Base-by-base conservation (phyloP, 1,140 invertebrate genomes). In the Geopemphigus sp. region DNA sequence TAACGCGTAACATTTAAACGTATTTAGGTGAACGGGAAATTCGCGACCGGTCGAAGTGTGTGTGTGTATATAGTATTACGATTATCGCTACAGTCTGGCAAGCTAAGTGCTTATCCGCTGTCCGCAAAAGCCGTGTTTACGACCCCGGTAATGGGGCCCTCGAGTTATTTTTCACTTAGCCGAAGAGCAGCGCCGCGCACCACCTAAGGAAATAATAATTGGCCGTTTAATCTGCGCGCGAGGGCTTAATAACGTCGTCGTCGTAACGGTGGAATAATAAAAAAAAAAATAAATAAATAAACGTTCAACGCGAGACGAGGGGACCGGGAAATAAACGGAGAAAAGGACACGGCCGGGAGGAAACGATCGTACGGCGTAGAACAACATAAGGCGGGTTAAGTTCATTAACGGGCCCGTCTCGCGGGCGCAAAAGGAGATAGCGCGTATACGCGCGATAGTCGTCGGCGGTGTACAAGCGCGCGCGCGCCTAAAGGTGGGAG, bases 201-300 rank as follows among this genome's bases (percentile, higher is more conserved):
- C 66, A 68, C 57, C 74, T 63, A 78, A 61, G 74, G 74, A 78
- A 78, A 78, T 78, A 78, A 78, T 78, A 78, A 78, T 78, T 78
- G 74, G 74, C 57, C 74, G 74, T 78, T 78, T 78, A 78, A 78
- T 78, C 73, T 63, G 74, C 47, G 57, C 32, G 57, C 32, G 74
- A 1, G 39, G 59, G 56, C 74, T 78, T 63, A 76, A 63, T 63
- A 78, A 26, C 57, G 73, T 11, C 26, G 72, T 15, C 56, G 56
- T 29, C 53, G 53, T 32, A 5, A 39, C 50, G 39, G 56, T 78
- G 63, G 50, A 50, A 63, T 22, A 72, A 50, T 45, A 66, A n/a
- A 17, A 64, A 6, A 19, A 32, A 32, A 22, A 32, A 24, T 24
- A 57, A 6, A 24, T 5, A 26, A 14, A 29, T 26, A 59, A 26